Evolutionary conservation across 2,113 vertebrate species (phyloP).

Genomic region (Nestor notabilis): DNA sequence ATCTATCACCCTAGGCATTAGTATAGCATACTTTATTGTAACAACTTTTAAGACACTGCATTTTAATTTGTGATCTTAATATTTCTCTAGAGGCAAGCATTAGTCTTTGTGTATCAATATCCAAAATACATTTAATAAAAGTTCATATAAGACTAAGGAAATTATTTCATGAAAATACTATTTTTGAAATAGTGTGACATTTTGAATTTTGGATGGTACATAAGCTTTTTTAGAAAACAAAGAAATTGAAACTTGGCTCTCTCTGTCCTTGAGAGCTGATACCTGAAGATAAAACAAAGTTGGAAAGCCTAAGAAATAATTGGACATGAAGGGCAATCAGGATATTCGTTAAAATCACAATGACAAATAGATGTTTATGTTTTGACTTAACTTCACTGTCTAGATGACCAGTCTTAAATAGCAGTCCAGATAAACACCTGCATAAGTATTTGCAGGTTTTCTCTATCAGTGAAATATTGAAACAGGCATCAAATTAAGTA

Average conservation of each 20-base stretch:
- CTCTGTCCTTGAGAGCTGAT: background rate
- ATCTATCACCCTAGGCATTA: background rate
- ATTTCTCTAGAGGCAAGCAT: background rate
- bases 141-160: background rate
- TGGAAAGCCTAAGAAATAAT: background rate
- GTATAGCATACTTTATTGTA: background rate
- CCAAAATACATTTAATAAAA: background rate
- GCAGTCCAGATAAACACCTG: background rate
- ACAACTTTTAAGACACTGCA: background rate
- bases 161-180: background rate
- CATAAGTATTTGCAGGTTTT: background rate
- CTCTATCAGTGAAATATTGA: slow-evolving; percentile 34
- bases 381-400: background rate
- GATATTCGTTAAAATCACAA: background rate
- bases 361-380: background rate
- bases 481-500: slow-evolving; percentile 34
- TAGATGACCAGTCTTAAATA: background rate
- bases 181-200: background rate
- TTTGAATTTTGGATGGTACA: background rate
- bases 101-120: background rate
- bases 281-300: background rate
- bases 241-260: background rate
- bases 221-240: background rate
- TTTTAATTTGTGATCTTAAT: background rate
- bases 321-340: background rate